Evolutionary conservation across 2,888 invertebrate species (phyloP), one percentile per base, ranked within the genome.

Genomic region (Copidosoma aretas): DNA sequence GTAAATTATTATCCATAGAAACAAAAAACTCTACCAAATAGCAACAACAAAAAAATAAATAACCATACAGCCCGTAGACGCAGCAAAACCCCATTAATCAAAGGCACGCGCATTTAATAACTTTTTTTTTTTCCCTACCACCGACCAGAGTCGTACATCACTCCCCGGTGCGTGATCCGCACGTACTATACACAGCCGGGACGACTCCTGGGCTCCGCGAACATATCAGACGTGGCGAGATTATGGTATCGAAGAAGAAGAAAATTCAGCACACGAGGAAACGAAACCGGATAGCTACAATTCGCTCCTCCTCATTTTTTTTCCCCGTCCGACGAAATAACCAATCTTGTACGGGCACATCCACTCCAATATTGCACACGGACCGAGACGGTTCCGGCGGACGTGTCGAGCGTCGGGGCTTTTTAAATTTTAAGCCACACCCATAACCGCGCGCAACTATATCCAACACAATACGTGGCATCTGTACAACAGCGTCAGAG

Each of bases 71-170:
- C 32, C 32, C 32, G 32, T 32, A 32, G 3, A 15, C 25, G 3
- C 19, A 32, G 52, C 73, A 76, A 74, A 76, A 77, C 77, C 80
- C 82, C 80, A 82, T 82, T 82, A 81, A 82, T 82, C 81, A 82
- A 81, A 77, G 76, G 77, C 81, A 77, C 76, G 77, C 78, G 78
- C 81, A 78, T 81, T 82, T 82, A 82, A 82, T 82, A 32, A 32
- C 8, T 32, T 32, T 32, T 32, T 82, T 80, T 82, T 82, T 81
- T 75, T 32, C 32, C 32, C 32, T 3, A 3, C 4, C 8, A 8
- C 32, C 3, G 76, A 75, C 75, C 74, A 75, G 76, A 74, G 76
- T 80, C 81, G 78, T 82, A 81, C 78, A 82, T 82, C 82, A 82
- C 80, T 77, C 73, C 32, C 72, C 22, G 25, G 39, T 74, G 78